Evolutionary conservation across 1,140 invertebrate species (phyloP), one percentile per base, ranked within the genome.

Genomic region (Rhopalosiphum maidis): DNA sequence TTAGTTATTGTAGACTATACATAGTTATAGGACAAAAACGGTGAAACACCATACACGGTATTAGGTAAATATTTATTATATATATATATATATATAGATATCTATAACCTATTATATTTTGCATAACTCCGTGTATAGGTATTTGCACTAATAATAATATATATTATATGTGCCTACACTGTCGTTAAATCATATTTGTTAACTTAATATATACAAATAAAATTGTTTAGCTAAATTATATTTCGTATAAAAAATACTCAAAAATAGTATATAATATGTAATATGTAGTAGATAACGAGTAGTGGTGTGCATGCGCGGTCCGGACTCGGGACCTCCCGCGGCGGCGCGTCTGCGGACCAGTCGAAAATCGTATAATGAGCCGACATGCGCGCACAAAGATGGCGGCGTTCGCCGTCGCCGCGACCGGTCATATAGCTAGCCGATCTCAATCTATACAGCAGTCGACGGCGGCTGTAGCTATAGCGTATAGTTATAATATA

Each of bases 361-460:
- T 90, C 83, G 82, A 90, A 91, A 87, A 90, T 60, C 88, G 51
- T 60, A 60, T 90, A 43, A 60, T 54, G 88, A 82, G 55, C 46
- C 54, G 89, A 54, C 87, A 54, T 93, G 86, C 89, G 88, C 68
- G 48, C 83, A 60, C 60, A 85, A 86, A 93, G 68, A 93, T 90
- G 88, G 88, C 93, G 48, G 90, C 83, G 60, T 68, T 60, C 46
- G 41, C 43, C 37, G 35, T 86, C 30, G 55, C 48, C 88, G 90
- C 37, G 37, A 83, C 48, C 88, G 60, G 48, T 87, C 68, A 54
- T 18, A 22, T 41, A 41, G 41, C 41, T 41, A 41, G 35, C 91
- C 48, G 91, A 92, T 92, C 54, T 46, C 54, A 23, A 92, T 92
- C 91, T 92, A 35, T 68, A 55, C 8, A 68, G 41, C 60, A 54